These are phyloP conservation scores for Podarcis muralis DNA, from an alignment of 2,113 vertebrate genomes.

Conservation along the genomic window DNA sequence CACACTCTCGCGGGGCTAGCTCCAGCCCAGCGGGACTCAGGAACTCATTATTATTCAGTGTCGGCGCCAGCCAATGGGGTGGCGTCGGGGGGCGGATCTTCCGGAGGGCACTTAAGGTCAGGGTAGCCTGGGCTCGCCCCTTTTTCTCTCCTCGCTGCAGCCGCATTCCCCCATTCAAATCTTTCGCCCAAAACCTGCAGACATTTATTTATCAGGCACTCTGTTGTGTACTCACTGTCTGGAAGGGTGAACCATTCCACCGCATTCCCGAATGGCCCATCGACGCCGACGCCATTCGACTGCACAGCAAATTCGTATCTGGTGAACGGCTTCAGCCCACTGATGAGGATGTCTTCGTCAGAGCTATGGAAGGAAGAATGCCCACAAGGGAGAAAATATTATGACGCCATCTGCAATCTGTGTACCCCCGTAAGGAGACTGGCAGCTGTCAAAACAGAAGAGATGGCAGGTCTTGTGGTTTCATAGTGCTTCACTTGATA, in stretches of 20 bases:
- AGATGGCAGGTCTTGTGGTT: background rate
- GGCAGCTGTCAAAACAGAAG: background rate
- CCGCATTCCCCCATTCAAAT: background rate
- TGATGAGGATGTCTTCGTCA: conserved; percentile 89
- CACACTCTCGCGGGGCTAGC: no score
- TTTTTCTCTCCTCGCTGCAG: no score
- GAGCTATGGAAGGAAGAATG: conserved; percentile 75
- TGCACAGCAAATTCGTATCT: conserved; percentile 94
- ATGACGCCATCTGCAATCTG: background rate
- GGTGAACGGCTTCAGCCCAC: conserved; percentile 91
- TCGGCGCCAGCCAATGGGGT: no score
- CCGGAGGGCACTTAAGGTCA: no score
- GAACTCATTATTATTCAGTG: no score
- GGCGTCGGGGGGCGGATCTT: no score
- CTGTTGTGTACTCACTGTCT: conserved; percentile 83
- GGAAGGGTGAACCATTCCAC: conserved; percentile 90
- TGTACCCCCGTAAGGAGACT: background rate
- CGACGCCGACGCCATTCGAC: conserved; percentile 86
- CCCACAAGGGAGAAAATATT: background rate
- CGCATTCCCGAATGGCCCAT: conserved; percentile 89
- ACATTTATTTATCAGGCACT: background rate
- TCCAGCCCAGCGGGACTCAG: no score
- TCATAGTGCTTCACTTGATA: background rate
- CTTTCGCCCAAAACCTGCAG: background rate
- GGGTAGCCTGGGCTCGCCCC: no score